Evolutionary conservation across 2,888 invertebrate species (phyloP).

Genomic region (Cephus rjabovi): DNA sequence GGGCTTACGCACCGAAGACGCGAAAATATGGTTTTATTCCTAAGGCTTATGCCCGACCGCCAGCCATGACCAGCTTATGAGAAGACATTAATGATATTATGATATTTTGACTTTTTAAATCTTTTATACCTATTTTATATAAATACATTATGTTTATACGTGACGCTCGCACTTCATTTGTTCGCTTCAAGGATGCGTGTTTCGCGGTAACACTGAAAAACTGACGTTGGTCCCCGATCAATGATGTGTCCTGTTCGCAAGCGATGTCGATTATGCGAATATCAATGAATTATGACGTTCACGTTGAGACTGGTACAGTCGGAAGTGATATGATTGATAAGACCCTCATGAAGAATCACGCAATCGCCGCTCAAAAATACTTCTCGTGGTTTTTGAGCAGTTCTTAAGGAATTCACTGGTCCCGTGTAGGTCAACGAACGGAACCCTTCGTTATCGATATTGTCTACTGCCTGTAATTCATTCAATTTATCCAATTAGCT

Average conservation of each 20-base stretch:
- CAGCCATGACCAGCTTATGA: conserved; percentile 89
- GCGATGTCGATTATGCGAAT: background rate
- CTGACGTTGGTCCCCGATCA: background rate
- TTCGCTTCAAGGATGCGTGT: background rate
- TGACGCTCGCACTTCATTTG: background rate
- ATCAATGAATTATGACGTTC: conserved; percentile 55
- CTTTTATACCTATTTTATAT: conserved; percentile 49
- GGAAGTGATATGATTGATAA: conserved; percentile 53
- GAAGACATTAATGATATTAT: conserved; percentile 39
- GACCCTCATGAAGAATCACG: conserved; percentile 57
- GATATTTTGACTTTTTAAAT: conserved; percentile 35
- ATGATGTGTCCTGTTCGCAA: background rate
- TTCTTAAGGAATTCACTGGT: conserved; percentile 57
- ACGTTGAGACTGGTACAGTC: conserved; percentile 52
- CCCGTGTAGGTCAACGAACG: conserved; percentile 60
- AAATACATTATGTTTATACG: conserved; percentile 34
- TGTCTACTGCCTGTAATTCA: conserved; percentile 50
- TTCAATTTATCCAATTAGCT: background rate
- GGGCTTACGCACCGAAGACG: conserved; percentile 94
- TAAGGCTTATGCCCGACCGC: conserved; percentile 92
- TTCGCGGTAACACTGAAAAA: background rate
- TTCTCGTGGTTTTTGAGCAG: conserved; percentile 56
- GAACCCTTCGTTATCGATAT: conserved; percentile 46
- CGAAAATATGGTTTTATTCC: conserved; percentile 95
- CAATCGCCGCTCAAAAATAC: conserved; percentile 58